These are phyloP conservation scores for Drosophila anomalipes DNA, from an alignment of 2,888 invertebrate species.

Conservation along the genomic window DNA sequence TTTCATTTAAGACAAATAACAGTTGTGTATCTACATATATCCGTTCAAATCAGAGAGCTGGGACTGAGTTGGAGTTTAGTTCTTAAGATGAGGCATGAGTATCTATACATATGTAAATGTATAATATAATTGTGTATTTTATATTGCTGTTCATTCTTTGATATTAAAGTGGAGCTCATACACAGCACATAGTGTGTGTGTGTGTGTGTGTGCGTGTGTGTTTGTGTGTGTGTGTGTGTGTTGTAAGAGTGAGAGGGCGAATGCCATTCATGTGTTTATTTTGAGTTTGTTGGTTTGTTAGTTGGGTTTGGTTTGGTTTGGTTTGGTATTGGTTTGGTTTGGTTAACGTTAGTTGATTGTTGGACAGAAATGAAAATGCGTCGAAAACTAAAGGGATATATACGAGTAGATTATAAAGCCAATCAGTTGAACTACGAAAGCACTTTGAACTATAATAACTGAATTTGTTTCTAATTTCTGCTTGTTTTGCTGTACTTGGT, in stretches of 20 bases:
- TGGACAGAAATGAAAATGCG: conserved; percentile 40
- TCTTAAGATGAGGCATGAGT: conserved; percentile 10
- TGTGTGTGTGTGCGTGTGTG: neutral
- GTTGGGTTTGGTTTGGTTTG: conserved; percentile 21
- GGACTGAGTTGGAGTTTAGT: conserved; percentile 5
- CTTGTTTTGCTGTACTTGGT: conserved; percentile 10
- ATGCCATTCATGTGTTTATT: neutral
- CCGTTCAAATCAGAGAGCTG: neutral
- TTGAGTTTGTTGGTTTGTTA: conserved; percentile 16
- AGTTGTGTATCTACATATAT: neutral
- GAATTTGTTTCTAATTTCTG: conserved; percentile 2
- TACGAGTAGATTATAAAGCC: conserved; percentile 58
- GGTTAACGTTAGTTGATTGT: conserved; percentile 43
- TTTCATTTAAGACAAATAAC: neutral
- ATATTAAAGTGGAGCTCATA: conserved; percentile 10
- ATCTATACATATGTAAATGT: neutral
- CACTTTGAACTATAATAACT: conserved; percentile 43
- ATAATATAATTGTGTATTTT: neutral
- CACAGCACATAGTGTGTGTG: neutral
- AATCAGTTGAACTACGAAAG: conserved; percentile 74
- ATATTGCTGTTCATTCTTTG: conserved; percentile 13
- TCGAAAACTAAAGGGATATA: conserved; percentile 42
- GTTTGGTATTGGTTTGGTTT: conserved; percentile 17
- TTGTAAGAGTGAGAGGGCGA: neutral
- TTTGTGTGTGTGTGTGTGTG: neutral